Conservation (phyloP, 2,797 vertebrate genomes). For the Siniperca scherzeri region DNA sequence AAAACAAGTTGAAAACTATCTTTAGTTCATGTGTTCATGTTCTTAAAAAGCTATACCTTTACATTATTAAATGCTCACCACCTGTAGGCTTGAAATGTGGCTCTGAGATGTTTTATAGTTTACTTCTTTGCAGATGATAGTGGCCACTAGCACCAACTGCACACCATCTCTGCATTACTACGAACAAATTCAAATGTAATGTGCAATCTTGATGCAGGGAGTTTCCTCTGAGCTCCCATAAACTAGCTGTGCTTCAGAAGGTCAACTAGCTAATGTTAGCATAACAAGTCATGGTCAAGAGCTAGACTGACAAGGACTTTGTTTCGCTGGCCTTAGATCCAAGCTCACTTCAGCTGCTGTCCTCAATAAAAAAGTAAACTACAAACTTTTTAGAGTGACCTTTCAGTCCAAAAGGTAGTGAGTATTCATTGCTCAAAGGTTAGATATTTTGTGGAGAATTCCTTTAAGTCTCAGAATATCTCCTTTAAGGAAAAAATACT, state of each 20-base stretch:
- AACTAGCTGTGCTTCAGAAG: too few species aligned
- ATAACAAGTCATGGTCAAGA: too few species aligned
- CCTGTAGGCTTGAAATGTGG: slow-evolving; percentile 3
- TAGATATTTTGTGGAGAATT: background rate
- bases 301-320: too few species aligned
- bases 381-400: background rate
- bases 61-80: background rate
- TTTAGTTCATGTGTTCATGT: background rate
- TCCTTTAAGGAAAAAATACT: background rate
- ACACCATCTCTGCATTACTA: too few species aligned
- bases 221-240: too few species aligned
- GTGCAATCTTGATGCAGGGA: too few species aligned
- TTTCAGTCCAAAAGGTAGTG: background rate
- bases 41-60: slow-evolving; percentile 6
- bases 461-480: background rate
- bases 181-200: too few species aligned
- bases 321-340: too few species aligned
- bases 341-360: background rate
- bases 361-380: background rate
- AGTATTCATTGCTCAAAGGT: too few species aligned
- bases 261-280: too few species aligned
- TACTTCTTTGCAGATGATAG: background rate
- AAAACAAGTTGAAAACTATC: slow-evolving; percentile 18
- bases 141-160: too few species aligned
- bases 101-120: background rate